Percentiles rank a stretch among this genome's conserved stretches.
Evolutionary conservation across 2,113 vertebrate genomes (phyloP).

Genomic region (Colistium nudipinnis): DNA sequence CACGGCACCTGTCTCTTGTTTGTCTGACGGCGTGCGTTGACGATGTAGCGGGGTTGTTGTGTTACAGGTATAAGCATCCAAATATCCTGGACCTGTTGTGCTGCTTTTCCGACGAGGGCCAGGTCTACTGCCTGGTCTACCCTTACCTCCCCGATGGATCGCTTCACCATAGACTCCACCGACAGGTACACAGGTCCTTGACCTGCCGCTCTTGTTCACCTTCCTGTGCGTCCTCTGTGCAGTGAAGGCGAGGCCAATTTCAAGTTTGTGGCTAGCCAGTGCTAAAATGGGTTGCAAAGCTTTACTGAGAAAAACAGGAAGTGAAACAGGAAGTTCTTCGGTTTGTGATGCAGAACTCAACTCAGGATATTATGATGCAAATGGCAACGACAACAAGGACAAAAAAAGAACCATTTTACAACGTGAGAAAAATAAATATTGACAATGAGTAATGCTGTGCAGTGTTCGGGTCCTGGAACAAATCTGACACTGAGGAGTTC

Average conservation of each 20-base stretch:
- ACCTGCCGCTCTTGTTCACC: not conserved
- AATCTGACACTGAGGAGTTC: too few relatives aligned
- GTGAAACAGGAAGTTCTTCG: not conserved
- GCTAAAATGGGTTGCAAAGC: not conserved
- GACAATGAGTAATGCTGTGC: too few relatives aligned
- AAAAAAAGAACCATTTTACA: too few relatives aligned
- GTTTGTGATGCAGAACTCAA: not conserved
- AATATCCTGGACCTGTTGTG: slow-evolving; percentile 78
- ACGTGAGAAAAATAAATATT: too few relatives aligned
- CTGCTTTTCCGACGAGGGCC: slow-evolving; percentile 73
- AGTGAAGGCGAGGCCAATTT: not conserved
- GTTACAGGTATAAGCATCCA: slow-evolving; percentile 73
- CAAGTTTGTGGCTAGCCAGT: not conserved
- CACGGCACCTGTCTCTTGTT: not conserved
- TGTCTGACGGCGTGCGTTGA: not conserved
- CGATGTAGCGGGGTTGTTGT: not conserved
- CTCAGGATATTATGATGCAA: not conserved
- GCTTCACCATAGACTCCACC: slow-evolving; percentile 77
- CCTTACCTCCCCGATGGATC: slow-evolving; percentile 82
- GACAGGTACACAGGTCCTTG: slow-evolving; percentile 32
- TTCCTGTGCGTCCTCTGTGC: not conserved
- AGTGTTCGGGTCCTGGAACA: too few relatives aligned
- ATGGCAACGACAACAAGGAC: too few relatives aligned
- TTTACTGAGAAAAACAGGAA: not conserved
- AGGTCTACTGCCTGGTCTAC: slow-evolving; percentile 79